Evolutionary conservation across 2,113 vertebrate genomes (phyloP).

Genomic region (Addax nasomaculatus): DNA sequence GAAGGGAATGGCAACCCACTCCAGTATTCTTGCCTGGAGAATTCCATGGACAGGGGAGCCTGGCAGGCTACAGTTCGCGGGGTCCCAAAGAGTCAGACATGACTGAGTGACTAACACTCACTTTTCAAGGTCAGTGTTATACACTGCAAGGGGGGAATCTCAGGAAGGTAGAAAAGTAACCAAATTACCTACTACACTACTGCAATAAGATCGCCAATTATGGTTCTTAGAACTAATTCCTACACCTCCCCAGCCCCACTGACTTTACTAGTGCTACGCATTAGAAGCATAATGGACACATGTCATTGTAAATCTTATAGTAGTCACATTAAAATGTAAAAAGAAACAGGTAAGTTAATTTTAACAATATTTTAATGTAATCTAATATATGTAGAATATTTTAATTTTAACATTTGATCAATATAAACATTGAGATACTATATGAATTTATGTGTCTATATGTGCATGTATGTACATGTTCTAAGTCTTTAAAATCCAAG

Average conservation of each 20-base stretch:
- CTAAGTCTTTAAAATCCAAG: neutral
- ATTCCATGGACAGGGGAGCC: neutral
- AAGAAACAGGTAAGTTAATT: neutral
- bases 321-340: neutral
- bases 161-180: neutral
- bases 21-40: neutral
- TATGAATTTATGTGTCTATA: neutral
- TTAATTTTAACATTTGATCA: constrained; percentile 30
- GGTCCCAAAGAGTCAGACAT: neutral
- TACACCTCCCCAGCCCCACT: neutral
- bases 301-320: neutral
- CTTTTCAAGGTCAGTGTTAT: neutral
- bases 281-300: neutral
- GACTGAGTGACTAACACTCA: neutral
- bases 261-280: neutral
- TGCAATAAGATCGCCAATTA: neutral
- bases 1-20: neutral
- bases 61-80: neutral
- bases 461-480: neutral
- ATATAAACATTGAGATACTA: neutral
- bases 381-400: neutral
- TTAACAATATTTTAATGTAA: neutral
- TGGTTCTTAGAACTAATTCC: neutral
- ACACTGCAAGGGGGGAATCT: neutral
- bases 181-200: neutral